These are phyloP conservation scores for Novumbra hubbsi DNA, from an alignment of 2,797 vertebrate genomes.

Conservation along the genomic window DNA sequence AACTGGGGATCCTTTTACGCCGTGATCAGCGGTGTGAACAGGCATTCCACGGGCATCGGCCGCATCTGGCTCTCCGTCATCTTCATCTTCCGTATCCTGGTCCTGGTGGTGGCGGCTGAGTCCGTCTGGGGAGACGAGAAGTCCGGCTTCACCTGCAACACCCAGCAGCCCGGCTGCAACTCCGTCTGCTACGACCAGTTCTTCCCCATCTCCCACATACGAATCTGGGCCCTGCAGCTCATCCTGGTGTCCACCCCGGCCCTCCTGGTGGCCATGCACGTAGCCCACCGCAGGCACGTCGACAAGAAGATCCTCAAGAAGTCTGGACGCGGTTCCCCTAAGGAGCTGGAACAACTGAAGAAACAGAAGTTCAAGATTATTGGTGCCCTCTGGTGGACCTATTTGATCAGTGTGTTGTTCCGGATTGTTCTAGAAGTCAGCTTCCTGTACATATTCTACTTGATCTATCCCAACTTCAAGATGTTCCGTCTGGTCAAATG, in stretches of 20 bases:
- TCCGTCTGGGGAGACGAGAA: constrained; percentile 98
- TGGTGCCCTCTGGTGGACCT: constrained; percentile 96
- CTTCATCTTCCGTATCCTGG: constrained; percentile 98
- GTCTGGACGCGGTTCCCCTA: constrained; percentile 77
- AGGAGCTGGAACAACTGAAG: constrained; percentile 91
- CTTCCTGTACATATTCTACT: constrained; percentile 97
- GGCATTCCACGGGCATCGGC: constrained; percentile 94
- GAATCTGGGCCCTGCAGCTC: constrained; percentile 95
- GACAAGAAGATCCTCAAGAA: constrained; percentile 89
- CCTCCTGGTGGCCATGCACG: constrained; percentile 95
- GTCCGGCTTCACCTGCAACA: constrained; percentile 94
- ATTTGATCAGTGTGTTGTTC: constrained; percentile 91
- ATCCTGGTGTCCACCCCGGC: constrained; percentile 96
- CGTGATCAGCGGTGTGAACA: constrained; percentile 95
- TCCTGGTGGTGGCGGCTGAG: constrained; percentile 95
- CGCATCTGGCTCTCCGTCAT: constrained; percentile 97
- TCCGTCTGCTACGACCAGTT: constrained; percentile 98
- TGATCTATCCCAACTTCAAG: constrained; percentile 93
- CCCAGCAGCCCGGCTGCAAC: constrained; percentile 96
- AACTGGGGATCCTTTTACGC: constrained; percentile 97
- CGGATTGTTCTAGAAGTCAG: constrained; percentile 87
- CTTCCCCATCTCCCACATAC: constrained; percentile 97
- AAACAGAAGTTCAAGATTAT: constrained; percentile 91
- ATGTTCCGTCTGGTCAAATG: constrained; percentile 98
- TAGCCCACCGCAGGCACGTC: constrained; percentile 92